Evolutionary conservation across 2,797 vertebrate species (phyloP), one percentile per base, ranked within the genome.

Genomic region (Pangasius krempfi): DNA sequence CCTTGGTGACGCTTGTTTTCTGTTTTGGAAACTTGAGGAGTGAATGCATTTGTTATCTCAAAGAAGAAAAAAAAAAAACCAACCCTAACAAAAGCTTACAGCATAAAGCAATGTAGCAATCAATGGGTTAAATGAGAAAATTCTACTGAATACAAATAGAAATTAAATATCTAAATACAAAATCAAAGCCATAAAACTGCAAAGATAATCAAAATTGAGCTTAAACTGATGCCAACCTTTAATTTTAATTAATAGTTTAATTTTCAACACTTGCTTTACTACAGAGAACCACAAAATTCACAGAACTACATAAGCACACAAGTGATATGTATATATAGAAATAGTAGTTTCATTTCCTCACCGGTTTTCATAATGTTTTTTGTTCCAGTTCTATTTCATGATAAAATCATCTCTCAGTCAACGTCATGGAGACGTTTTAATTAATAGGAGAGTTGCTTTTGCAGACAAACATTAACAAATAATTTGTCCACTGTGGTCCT

Each of bases 1-100:
- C 56, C 33, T 25, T 37, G 3, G 22, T 33, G 87, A 85, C 88
- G 78, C 85, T 87, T 91, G 88, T 88, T 90, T 92, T 88, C 66
- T 86, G 58, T 89, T 89, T 90, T 33, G 89, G 90, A 90, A 85
- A 44, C 25, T 12, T 82, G 22, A 64, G 64, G 52, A 60, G 40
- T 87, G 68, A 44, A 54, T 64, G 68, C 72, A 87, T 86, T 88
- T 54, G 7, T 30, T n/a, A 10, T 25, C 40, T 75, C 1, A 73
- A 73, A 12, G 27, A 50, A 52, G 30, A 30, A 18, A 30, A 8
- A 30, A 16, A 30, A 18, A 25, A 4, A 5, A 1, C 25, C 5
- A 70, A 33, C 16, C 30, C 27, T 20, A 70, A 70, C 33, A 70
- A 70, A 37, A 20, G 68, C 6, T 33, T 37, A 37, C 6, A 70